Conservation (phyloP, 2,113 vertebrate species). For the Lynx canadensis region DNA sequence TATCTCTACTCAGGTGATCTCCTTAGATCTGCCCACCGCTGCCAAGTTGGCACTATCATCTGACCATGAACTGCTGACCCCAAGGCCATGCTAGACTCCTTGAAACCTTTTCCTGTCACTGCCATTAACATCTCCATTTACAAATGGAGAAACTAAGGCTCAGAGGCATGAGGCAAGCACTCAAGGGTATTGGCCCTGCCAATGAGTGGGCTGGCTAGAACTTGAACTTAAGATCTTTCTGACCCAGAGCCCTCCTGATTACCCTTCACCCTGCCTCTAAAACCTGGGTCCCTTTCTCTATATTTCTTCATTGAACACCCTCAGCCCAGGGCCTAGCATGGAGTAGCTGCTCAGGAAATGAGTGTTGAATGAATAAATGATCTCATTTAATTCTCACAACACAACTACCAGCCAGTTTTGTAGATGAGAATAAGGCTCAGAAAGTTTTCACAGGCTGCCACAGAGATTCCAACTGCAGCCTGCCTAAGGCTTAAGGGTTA, state of each 20-base stretch:
- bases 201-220: background rate
- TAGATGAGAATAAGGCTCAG: background rate
- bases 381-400: background rate
- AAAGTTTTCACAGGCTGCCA: background rate
- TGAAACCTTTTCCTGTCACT: background rate
- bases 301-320: background rate
- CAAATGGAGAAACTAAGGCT: background rate
- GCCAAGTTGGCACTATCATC: background rate
- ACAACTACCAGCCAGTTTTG: background rate
- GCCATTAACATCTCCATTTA: background rate
- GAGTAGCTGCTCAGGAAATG: background rate
- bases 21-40: background rate
- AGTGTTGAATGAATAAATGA: background rate
- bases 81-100: background rate
- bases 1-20: background rate
- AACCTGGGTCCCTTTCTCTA: background rate
- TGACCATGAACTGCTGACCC: background rate
- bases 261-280: background rate
- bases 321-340: background rate
- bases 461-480: background rate
- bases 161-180: background rate
- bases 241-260: background rate
- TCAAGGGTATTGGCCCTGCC: background rate
- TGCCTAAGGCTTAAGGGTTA: background rate
- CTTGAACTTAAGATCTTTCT: background rate